Conservation (phyloP, 1,140 invertebrate species). For the Macrosteles quadrilineatus region DNA sequence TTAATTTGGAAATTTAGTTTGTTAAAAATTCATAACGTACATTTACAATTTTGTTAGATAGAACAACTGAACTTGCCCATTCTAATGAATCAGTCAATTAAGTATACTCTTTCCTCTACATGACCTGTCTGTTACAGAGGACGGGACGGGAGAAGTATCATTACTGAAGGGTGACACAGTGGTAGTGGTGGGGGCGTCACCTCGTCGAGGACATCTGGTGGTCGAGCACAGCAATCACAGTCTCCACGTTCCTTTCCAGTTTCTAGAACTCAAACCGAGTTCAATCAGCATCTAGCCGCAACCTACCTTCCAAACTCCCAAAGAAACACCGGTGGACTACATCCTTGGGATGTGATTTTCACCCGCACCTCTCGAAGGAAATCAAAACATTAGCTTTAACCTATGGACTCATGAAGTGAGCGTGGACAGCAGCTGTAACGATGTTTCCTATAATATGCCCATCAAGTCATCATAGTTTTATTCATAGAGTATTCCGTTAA, state of each 20-base stretch:
- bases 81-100: no score
- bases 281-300: constrained; percentile 31
- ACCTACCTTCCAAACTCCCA: not conserved
- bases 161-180: constrained; percentile 81
- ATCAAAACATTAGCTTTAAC: constrained; percentile 13
- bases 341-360: not conserved
- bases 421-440: not conserved
- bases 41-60: no score
- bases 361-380: not conserved
- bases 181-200: constrained; percentile 77
- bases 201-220: constrained; percentile 74
- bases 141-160: constrained; percentile 60
- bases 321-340: not conserved
- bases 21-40: no score
- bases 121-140: constrained; percentile 52
- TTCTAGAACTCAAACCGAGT: constrained; percentile 70
- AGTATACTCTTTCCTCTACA: not conserved
- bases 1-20: no score
- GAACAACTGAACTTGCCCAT: no score
- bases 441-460: constrained; percentile 3
- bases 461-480: constrained; percentile 14
- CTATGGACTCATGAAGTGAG: not conserved
- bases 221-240: constrained; percentile 80
- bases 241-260: constrained; percentile 85
- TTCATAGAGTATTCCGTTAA: constrained; percentile 3